Evolutionary conservation across 2,113 vertebrate genomes (phyloP), one percentile per base, ranked within the genome.

Genomic region (Lepus americanus): DNA sequence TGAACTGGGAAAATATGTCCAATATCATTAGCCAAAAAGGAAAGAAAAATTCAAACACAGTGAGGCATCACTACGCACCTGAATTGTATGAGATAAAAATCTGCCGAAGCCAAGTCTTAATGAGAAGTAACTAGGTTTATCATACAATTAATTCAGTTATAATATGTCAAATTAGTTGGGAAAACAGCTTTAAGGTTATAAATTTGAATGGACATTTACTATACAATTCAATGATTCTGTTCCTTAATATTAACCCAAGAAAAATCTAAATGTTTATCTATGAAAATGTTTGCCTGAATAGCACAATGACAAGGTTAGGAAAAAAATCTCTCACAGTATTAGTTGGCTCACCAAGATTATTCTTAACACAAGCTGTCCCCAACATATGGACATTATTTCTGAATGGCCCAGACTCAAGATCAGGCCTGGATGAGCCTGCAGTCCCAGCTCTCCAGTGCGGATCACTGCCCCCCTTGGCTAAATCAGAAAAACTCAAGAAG

Each of bases 271-370:
- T 19, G 36, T 33, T 72, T 72, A 19, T 22, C 17, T 72, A 36
- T 19, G 9, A 16, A 36, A 33, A 36, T 6, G 10, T 33, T 72
- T 33, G n/a, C 36, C 36, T 36, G 36, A 90, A 96, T 73, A 96
- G 97, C 92, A 90, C 86, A 61, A n/a, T 95, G 96, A 95, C 92
- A 92, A 86, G 29, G 36, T 87, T 76, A 89, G 94, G 90, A 95
- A 97, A 97, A 97, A 96, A 92, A 92, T 92, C 90, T 93, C 74
- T 85, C 27, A 2, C 2, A 19, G 55, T 63, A 63, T 94, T 95
- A 92, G 94, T 89, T 95, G 86, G 86, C 53, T 94, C 92, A 51
- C 78, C 73, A 87, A 96, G 86, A 92, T 90, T 51, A 92, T 89
- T 94, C 84, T 92, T 82, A 94, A 94, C 16, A n/a, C 87, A 89